phyloP scores from a whole-genome alignment of 2,797 vertebrate genomes.

The Amblyopsis hoosieri region DNA sequence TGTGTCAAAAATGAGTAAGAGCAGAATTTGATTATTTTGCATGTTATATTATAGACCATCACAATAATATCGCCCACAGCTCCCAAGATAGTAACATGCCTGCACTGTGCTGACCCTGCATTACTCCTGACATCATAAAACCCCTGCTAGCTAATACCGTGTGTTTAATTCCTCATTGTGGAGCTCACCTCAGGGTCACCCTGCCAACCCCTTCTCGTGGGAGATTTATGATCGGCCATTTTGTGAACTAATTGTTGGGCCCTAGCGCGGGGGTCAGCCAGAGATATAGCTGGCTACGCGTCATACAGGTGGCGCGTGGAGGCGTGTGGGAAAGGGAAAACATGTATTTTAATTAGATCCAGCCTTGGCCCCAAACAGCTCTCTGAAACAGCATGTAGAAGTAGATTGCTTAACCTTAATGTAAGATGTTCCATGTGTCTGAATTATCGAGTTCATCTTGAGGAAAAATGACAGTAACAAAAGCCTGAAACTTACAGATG shows the following conservation, averaged over 20 bases:
- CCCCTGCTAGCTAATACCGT: constrained; percentile 62
- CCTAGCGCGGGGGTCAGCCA: constrained; percentile 65
- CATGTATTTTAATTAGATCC: too few relatives aligned
- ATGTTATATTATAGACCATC: background rate
- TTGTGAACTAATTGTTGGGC: constrained; percentile 75
- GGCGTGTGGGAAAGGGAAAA: too few relatives aligned
- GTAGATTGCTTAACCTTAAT: too few relatives aligned
- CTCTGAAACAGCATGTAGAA: too few relatives aligned
- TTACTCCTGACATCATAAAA: constrained; percentile 63
- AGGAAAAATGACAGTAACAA: too few relatives aligned
- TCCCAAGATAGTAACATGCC: constrained; percentile 37
- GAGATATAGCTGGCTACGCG: background rate
- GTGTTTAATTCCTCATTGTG: constrained; percentile 69
- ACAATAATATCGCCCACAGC: constrained; percentile 12
- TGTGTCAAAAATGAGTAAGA: background rate
- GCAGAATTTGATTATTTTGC: background rate
- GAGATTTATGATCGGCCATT: constrained; percentile 77
- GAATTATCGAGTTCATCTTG: too few relatives aligned
- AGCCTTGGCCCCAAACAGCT: too few relatives aligned
- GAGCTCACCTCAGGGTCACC: constrained; percentile 65
- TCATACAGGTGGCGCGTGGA: too few relatives aligned
- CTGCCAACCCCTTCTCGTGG: constrained; percentile 61
- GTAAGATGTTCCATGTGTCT: too few relatives aligned
- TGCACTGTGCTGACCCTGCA: constrained; percentile 31
- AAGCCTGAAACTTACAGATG: too few relatives aligned